Evolutionary conservation across 2,888 invertebrate genomes (phyloP), one percentile per base, ranked within the genome.

Genomic region (Bugulina stolonifera): DNA sequence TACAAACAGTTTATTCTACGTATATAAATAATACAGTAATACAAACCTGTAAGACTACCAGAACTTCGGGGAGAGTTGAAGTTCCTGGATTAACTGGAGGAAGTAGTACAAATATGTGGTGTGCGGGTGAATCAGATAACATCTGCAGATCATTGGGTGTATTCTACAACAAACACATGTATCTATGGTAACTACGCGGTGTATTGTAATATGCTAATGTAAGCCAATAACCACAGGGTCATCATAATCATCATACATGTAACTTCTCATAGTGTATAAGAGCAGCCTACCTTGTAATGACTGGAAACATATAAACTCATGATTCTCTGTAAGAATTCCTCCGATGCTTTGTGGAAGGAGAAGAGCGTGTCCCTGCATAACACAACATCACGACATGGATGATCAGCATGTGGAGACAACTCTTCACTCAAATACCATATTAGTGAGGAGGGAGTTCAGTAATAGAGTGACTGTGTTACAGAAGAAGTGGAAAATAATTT

Each of bases 81-180:
- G 77, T 57, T 0, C 90, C 87, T 22, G 74, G 73, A 78, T 91
- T 88, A 0, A 93, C 89, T 0, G 98, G 97, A 0, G 93, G 92
- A 75, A 98, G 87, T 54, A 99, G 87, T 77, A 95, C 96, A 86
- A 98, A 99, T 73, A 99, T 85, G 83, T 96, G 93, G 86, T 99
- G 99, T 0, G 96, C 96, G 0, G 99, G 98, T 23, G 99, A 98
- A 86, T 99, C 99, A 22, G 97, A 94, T 87, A 99, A 89, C 89
- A 99, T 90, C 87, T 99, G 98, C 57, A 99, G 87, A 87, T 99
- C 99, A 86, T 99, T 97, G 0, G 99, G 99, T 73, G 93, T 93
- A 87, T 99, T 99, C 90, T 92, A 85, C 72, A 78, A 74, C 18
- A 69, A 72, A 73, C 71, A 73, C 43, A 43, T 43, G n/a, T n/a